Percentiles rank a stretch among this genome's conserved stretches.
phyloP scores from a whole-genome alignment of 2,888 invertebrate genomes.

The Amblyjoppa fuscipennis region DNA sequence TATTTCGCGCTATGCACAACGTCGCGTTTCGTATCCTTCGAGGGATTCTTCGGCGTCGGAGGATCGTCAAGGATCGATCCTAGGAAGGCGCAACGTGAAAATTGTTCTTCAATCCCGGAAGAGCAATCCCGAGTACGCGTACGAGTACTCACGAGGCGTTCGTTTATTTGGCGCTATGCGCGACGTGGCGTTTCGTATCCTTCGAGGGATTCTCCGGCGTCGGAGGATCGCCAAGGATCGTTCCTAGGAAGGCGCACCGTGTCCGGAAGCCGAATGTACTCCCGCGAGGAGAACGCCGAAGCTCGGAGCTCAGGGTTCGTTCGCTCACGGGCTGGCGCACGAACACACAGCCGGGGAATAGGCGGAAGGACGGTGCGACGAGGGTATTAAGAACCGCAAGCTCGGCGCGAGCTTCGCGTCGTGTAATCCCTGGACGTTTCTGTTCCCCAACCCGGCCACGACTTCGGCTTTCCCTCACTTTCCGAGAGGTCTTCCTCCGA shows the following conservation, averaged over 20 bases:
- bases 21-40: background rate
- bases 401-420: conserved; percentile 37
- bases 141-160: background rate
- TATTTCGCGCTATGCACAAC: background rate
- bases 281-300: background rate
- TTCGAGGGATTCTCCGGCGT: background rate
- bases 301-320: background rate
- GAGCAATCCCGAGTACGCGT: background rate
- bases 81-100: background rate
- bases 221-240: background rate
- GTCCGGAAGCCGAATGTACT: conserved; percentile 6
- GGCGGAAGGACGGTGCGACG: conserved; percentile 19
- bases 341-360: conserved; percentile 16
- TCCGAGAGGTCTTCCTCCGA: background rate
- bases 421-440: conserved; percentile 48
- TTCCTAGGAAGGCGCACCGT: background rate
- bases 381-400: conserved; percentile 54
- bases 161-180: background rate
- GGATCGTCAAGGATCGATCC: background rate
- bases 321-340: conserved; percentile 3
- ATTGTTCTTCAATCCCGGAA: background rate
- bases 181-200: background rate
- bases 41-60: background rate
- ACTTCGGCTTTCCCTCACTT: conserved; percentile 32
- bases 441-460: conserved; percentile 1